phyloP scores from a whole-genome alignment of 1,140 invertebrate genomes.

The Sarcophaga peregrina region DNA sequence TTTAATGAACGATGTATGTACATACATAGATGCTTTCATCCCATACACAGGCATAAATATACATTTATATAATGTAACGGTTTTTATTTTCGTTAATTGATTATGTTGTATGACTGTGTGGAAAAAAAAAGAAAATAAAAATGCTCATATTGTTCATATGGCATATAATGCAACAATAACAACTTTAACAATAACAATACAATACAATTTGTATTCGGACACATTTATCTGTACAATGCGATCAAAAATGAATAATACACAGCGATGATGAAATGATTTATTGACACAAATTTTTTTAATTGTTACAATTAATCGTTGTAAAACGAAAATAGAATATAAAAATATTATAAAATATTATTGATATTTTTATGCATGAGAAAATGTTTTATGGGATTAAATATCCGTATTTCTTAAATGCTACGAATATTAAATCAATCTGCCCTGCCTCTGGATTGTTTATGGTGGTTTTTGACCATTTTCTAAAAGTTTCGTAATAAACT shows the following conservation, averaged over 20 bases:
- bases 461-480: too few species aligned
- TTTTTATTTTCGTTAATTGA: conserved; percentile 13
- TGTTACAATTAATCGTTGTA: conserved; percentile 31
- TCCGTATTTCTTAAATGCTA: too few species aligned
- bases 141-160: background rate
- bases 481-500: too few species aligned
- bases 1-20: background rate
- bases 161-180: background rate
- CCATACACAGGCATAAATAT: background rate
- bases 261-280: conserved; percentile 30
- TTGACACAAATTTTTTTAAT: conserved; percentile 36
- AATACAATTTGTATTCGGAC: background rate
- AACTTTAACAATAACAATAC: background rate
- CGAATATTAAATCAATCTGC: too few species aligned
- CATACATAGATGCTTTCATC: background rate
- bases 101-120: conserved; percentile 3
- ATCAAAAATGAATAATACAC: background rate
- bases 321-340: background rate
- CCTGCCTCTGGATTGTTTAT: too few species aligned
- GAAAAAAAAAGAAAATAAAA: conserved; percentile 7
- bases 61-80: conserved; percentile 3
- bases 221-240: background rate
- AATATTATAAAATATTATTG: background rate
- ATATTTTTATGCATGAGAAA: background rate
- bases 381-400: too few species aligned